Percentiles rank a stretch among this genome's conserved stretches.
These are phyloP conservation scores for Percopsis omiscomaycus DNA, from an alignment of 2,797 vertebrate species.

Conservation along the genomic window DNA sequence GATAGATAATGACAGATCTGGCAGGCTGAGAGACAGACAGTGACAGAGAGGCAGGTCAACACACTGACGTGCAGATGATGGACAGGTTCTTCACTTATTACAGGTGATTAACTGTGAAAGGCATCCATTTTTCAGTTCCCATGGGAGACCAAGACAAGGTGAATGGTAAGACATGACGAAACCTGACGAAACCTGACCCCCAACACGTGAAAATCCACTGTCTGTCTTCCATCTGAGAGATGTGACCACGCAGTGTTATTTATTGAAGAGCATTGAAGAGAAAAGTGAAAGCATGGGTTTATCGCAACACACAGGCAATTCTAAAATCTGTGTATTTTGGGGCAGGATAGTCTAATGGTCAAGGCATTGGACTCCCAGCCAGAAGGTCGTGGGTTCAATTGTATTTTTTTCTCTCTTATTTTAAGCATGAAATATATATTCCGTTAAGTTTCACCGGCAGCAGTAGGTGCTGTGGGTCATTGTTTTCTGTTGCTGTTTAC, in stretches of 20 bases:
- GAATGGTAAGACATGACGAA: conserved; percentile 75
- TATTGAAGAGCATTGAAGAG: conserved; percentile 15
- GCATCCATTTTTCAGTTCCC: conserved; percentile 34
- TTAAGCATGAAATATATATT: no score
- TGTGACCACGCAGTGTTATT: conserved; percentile 40
- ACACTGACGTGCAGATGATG: conserved; percentile 47
- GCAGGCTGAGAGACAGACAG: conserved; percentile 37
- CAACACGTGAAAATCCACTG: conserved; percentile 53
- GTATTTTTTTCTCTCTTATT: background rate
- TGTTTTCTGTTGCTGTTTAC: no score
- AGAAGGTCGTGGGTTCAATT: no score
- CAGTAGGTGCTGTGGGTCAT: no score
- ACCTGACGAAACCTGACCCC: conserved; percentile 68
- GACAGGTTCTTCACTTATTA: conserved; percentile 48
- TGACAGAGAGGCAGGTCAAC: conserved; percentile 25
- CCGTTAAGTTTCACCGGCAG: no score
- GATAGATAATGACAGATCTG: conserved; percentile 9
- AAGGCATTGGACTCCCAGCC: no score
- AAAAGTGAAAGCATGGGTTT: conserved; percentile 4
- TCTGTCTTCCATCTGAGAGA: conserved; percentile 39
- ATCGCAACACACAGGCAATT: conserved; percentile 31
- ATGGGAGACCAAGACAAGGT: conserved; percentile 59
- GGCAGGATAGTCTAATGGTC: no score
- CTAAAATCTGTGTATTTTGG: background rate
- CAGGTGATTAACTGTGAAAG: conserved; percentile 60